Percentiles rank a stretch among this genome's conserved stretches.
Evolutionary conservation across 2,797 vertebrate genomes (phyloP).

Genomic region (Passerculus sandwichensis): DNA sequence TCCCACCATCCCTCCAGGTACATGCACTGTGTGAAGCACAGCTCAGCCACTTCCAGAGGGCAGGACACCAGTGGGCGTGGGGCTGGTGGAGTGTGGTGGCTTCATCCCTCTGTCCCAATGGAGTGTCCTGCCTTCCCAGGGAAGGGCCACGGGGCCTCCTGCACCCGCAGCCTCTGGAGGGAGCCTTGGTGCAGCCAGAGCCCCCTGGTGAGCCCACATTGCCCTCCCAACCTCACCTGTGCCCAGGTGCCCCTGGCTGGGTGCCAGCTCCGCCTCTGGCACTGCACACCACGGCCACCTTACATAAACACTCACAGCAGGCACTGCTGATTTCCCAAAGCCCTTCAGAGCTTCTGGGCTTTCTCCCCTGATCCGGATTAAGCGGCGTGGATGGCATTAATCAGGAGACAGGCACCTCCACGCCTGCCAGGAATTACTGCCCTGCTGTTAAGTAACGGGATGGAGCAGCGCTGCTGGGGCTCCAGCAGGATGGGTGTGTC

Average conservation of each 20-base stretch:
- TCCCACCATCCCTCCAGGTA: neutral
- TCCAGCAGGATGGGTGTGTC: neutral
- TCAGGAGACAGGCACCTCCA: neutral
- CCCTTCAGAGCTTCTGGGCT: conserved; percentile 19
- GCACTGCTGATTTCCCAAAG: conserved; percentile 7
- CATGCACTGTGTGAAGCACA: rapidly evolving
- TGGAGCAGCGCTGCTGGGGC: rapidly evolving
- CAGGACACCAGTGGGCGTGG: rapidly evolving
- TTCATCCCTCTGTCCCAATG: neutral
- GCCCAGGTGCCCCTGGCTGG: neutral
- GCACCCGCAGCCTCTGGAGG: rapidly evolving
- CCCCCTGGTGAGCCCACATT: neutral
- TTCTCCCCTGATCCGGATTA: conserved; percentile 54
- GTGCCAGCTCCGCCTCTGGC: neutral
- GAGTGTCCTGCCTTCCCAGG: neutral
- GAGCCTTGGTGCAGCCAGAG: neutral
- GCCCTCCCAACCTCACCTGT: neutral
- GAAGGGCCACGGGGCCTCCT: rapidly evolving
- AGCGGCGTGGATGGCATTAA: neutral
- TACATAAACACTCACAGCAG: neutral
- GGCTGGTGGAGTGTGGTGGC: rapidly evolving
- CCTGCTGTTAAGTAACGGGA: neutral
- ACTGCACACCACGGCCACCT: neutral
- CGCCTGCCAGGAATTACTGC: neutral
- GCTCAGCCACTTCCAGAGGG: neutral